These are phyloP conservation scores for Antheraea mylitta DNA, from an alignment of 1,140 invertebrate genomes.

Conservation along the genomic window DNA sequence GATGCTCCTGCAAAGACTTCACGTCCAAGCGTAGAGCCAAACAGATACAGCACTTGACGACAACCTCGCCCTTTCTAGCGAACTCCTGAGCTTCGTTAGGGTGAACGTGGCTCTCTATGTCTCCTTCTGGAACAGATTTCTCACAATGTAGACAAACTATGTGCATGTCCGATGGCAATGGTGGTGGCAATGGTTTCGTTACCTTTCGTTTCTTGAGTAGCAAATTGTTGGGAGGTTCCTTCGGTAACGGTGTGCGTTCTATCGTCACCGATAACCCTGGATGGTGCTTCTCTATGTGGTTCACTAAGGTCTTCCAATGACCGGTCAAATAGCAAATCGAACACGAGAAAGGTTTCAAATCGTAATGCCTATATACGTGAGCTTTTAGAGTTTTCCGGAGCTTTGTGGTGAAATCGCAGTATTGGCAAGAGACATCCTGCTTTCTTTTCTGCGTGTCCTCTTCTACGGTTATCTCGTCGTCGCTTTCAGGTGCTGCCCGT, in stretches of 20 bases:
- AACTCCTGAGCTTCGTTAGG: constrained; percentile 29
- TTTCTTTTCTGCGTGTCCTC: constrained; percentile 32
- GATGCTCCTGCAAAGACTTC: constrained; percentile 32
- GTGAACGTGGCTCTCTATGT: constrained; percentile 30
- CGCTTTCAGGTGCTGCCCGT: constrained; percentile 31
- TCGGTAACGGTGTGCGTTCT: constrained; percentile 24
- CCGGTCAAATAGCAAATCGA: constrained; percentile 37
- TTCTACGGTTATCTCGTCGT: constrained; percentile 47
- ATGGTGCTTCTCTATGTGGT: constrained; percentile 34
- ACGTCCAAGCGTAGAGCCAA: constrained; percentile 27
- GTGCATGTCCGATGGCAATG: constrained; percentile 4
- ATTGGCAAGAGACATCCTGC: constrained; percentile 23
- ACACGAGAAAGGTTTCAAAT: constrained; percentile 45
- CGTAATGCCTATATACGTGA: constrained; percentile 49
- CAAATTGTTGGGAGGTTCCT: constrained; percentile 14
- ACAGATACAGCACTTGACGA: constrained; percentile 49
- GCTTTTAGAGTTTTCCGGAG: constrained; percentile 14
- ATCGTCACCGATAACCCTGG: constrained; percentile 4
- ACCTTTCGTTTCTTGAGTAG: constrained; percentile 13
- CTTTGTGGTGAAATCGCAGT: constrained; percentile 33
- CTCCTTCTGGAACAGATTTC: constrained; percentile 21
- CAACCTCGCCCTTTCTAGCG: constrained; percentile 40
- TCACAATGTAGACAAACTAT: constrained; percentile 48
- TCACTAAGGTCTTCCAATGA: constrained; percentile 18
- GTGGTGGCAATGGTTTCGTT: background rate